These are phyloP conservation scores for Artibeus lituratus DNA, from an alignment of 2,797 vertebrate genomes.

Conservation along the genomic window DNA sequence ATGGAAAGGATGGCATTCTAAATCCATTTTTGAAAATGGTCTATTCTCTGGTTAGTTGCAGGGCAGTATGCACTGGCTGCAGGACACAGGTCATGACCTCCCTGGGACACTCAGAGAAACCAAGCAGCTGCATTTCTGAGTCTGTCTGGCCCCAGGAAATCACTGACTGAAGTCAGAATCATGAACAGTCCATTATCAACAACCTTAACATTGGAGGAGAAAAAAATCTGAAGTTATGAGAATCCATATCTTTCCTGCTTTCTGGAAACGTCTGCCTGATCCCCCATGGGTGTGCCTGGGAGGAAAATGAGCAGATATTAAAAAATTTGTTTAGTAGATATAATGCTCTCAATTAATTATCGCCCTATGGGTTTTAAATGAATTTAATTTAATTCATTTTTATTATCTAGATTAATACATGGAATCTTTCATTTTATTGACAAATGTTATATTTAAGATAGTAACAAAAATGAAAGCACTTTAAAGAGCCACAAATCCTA, in stretches of 20 bases:
- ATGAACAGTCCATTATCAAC: neutral
- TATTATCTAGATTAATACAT: neutral
- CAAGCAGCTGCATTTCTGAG: neutral
- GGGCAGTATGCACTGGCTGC: neutral
- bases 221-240: neutral
- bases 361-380: neutral
- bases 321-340: neutral
- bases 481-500: neutral
- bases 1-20: neutral
- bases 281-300: neutral
- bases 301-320: neutral
- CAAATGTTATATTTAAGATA: neutral
- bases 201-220: neutral
- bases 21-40: neutral
- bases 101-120: neutral
- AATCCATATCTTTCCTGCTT: neutral
- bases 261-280: neutral
- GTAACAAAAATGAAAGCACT: neutral
- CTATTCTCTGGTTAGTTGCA: constrained; percentile 7
- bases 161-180: neutral
- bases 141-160: neutral
- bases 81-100: neutral
- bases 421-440: neutral
- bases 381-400: neutral
- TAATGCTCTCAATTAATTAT: neutral